Evolutionary conservation across 2,113 vertebrate genomes (phyloP).

Genomic region (Phodopus roborovskii): DNA sequence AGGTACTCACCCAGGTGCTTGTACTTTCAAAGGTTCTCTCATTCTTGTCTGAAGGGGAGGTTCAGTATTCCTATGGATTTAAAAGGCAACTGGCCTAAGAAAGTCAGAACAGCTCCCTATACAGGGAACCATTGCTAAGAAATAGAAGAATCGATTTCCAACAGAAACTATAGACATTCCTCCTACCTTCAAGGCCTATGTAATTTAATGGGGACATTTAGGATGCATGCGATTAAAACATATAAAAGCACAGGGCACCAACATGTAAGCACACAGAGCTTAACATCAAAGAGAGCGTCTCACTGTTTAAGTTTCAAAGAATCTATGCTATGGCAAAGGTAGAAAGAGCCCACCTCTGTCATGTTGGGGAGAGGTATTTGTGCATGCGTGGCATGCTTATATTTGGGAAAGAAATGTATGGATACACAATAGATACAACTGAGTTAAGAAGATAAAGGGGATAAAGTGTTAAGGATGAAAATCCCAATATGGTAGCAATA

Average conservation of each 20-base stretch:
- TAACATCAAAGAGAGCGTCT: background rate
- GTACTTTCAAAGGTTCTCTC: background rate
- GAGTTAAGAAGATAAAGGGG: background rate
- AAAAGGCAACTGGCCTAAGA: background rate
- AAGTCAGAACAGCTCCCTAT: background rate
- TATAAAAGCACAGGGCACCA: background rate
- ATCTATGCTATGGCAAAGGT: background rate
- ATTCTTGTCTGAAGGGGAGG: accelerated
- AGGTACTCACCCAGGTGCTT: background rate
- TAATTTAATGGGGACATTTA: conserved; percentile 1
- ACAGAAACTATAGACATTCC: background rate
- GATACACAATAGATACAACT: background rate
- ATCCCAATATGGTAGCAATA: background rate
- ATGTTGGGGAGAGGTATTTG: background rate
- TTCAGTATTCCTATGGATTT: background rate
- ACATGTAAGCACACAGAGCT: background rate
- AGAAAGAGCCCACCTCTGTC: background rate
- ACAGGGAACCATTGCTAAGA: background rate
- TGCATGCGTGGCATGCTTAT: background rate
- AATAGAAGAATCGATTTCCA: background rate
- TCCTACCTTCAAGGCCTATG: background rate
- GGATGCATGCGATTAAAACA: background rate
- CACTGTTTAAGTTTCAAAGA: background rate
- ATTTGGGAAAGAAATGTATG: background rate
- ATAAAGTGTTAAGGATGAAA: background rate